Conservation (phyloP, 2,888 invertebrate species). For the Vesta saturnalis region DNA sequence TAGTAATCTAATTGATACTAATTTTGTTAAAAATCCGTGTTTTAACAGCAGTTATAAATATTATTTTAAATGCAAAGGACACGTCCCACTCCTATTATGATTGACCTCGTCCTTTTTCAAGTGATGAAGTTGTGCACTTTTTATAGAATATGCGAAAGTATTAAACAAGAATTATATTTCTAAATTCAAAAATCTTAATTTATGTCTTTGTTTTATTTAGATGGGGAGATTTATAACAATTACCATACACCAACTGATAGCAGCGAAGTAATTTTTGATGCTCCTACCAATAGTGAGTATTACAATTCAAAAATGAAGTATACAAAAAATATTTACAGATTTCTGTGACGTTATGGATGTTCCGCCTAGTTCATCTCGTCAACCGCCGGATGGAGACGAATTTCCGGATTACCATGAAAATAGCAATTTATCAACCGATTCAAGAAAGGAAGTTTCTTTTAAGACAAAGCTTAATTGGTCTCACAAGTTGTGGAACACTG, state of each 20-base stretch:
- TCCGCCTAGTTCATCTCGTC: constrained; percentile 72
- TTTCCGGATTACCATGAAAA: constrained; percentile 78
- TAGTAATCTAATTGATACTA: background rate
- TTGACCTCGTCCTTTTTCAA: constrained; percentile 17
- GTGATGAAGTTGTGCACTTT: background rate
- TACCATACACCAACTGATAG: background rate
- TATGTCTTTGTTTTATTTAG: background rate
- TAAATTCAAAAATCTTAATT: background rate
- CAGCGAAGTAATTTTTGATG: background rate
- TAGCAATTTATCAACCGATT: constrained; percentile 35
- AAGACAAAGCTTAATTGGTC: constrained; percentile 10
- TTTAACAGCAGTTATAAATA: background rate
- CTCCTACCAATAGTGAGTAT: background rate
- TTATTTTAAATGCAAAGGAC: constrained; percentile 16
- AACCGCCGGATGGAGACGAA: constrained; percentile 86
- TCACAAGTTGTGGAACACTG: constrained; percentile 35
- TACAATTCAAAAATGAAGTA: no score
- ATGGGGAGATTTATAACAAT: background rate
- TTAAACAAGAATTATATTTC: background rate
- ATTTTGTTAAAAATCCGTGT: background rate
- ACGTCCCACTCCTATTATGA: constrained; percentile 38
- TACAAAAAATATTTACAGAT: constrained; percentile 16
- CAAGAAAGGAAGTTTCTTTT: constrained; percentile 13
- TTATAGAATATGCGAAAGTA: background rate
- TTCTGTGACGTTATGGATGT: constrained; percentile 60